phyloP scores from a whole-genome alignment of 2,113 vertebrate species.

The Corvus moneduloides region DNA sequence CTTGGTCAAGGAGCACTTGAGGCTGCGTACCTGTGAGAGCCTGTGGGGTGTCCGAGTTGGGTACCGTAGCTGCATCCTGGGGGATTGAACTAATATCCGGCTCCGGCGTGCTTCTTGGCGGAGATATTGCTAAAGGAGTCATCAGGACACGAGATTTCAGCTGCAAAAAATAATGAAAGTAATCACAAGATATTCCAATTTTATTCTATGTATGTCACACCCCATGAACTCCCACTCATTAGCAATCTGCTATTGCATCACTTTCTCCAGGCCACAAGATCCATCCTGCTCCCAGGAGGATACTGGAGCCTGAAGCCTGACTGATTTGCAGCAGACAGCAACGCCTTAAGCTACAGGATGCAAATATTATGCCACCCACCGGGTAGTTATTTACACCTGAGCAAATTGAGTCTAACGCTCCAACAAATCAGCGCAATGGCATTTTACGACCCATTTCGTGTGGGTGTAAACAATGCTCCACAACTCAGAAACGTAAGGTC shows the following conservation, averaged over 20 bases:
- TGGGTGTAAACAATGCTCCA: conserved; percentile 1
- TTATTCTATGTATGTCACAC: neutral
- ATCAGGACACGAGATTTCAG: conserved; percentile 89
- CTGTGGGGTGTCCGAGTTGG: conserved; percentile 83
- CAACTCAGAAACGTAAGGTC: neutral
- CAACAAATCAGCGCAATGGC: conserved; percentile 17
- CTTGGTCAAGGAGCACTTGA: neutral
- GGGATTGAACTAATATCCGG: conserved; percentile 91
- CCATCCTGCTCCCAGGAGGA: neutral
- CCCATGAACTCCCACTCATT: conserved; percentile 8
- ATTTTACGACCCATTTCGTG: conserved; percentile 23
- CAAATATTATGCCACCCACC: conserved; percentile 40
- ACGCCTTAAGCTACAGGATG: neutral
- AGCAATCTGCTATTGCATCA: conserved; percentile 1
- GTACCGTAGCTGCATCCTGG: conserved; percentile 90
- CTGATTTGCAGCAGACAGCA: conserved; percentile 37
- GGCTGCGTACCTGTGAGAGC: conserved; percentile 84
- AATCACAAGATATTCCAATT: neutral
- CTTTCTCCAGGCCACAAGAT: neutral
- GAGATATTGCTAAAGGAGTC: conserved; percentile 87
- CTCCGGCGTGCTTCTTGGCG: conserved; percentile 88
- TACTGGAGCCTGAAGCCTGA: neutral
- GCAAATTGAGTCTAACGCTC: conserved; percentile 32
- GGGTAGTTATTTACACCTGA: conserved; percentile 60
- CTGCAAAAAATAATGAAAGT: conserved; percentile 73